phyloP scores from a whole-genome alignment of 2,797 vertebrate genomes.

The Rhynchonycteris naso region DNA sequence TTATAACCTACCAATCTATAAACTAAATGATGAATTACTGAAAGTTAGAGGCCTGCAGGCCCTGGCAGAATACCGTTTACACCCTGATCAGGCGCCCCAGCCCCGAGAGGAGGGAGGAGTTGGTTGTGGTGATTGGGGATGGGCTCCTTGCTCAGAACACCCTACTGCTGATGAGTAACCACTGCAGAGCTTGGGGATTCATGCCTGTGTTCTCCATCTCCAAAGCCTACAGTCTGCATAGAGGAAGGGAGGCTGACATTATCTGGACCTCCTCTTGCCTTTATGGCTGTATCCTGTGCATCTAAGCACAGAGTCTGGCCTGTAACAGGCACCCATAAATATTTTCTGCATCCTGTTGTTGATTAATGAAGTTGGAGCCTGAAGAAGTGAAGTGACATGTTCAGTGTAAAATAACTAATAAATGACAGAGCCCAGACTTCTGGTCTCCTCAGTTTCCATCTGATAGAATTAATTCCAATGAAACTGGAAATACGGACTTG shows the following conservation, averaged over 20 bases:
- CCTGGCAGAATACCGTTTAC: conserved; percentile 50
- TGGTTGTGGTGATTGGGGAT: not conserved
- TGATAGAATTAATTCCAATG: conserved; percentile 53
- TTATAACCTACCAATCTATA: conserved; percentile 72
- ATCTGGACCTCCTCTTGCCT: not conserved
- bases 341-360: conserved; percentile 44
- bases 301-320: not conserved
- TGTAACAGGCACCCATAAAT: conserved; percentile 37
- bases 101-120: not conserved
- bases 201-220: not conserved
- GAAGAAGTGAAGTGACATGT: conserved; percentile 43
- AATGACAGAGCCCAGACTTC: conserved; percentile 72
- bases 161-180: not conserved
- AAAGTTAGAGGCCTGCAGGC: conserved; percentile 64
- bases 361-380: conserved; percentile 62
- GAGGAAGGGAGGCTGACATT: not conserved
- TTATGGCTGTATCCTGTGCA: not conserved
- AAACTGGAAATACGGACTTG: conserved; percentile 49
- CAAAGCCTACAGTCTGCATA: not conserved
- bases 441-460: conserved; percentile 61
- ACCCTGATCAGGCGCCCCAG: not conserved
- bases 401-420: conserved; percentile 71
- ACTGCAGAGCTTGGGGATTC: not conserved
- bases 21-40: conserved; percentile 67
- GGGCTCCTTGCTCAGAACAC: not conserved